These are phyloP conservation scores for Chloroclysta siterata DNA, from an alignment of 2,888 invertebrate genomes.

Conservation along the genomic window DNA sequence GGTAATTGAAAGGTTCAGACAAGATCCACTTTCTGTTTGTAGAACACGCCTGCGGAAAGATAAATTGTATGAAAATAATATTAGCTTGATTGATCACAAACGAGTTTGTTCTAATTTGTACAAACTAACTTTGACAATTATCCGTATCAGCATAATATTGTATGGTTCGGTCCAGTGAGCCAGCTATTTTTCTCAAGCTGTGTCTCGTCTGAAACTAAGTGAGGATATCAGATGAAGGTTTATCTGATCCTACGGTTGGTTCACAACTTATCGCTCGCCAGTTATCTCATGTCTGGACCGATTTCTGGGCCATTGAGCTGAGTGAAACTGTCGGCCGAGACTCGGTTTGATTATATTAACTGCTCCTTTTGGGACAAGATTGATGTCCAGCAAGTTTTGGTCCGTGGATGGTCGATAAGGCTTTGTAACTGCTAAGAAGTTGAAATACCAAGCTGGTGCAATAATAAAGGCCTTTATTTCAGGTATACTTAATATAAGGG, in stretches of 20 bases:
- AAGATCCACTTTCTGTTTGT: too few relatives aligned
- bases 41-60: too few relatives aligned
- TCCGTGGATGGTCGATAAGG: conserved; percentile 19
- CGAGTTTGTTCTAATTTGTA: too few relatives aligned
- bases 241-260: conserved; percentile 64
- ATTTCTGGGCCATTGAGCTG: conserved; percentile 62
- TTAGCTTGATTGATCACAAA: too few relatives aligned
- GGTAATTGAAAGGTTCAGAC: too few relatives aligned
- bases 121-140: too few relatives aligned
- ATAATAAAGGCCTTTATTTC: too few relatives aligned
- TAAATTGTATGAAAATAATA: too few relatives aligned
- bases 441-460: neutral
- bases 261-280: conserved; percentile 60
- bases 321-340: conserved; percentile 45
- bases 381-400: conserved; percentile 38
- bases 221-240: conserved; percentile 39
- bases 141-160: too few relatives aligned
- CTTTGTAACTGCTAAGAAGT: neutral
- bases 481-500: too few relatives aligned
- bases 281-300: conserved; percentile 61
- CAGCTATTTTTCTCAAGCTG: conserved; percentile 16
- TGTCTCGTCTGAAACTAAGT: conserved; percentile 34
- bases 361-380: conserved; percentile 43
- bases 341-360: conserved; percentile 61
- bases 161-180: conserved; percentile 3